A percentile compares a stretch with the other conserved stretches of the same genome.
phyloP scores from a whole-genome alignment of 2,113 vertebrate genomes.

The Laticauda colubrina region DNA sequence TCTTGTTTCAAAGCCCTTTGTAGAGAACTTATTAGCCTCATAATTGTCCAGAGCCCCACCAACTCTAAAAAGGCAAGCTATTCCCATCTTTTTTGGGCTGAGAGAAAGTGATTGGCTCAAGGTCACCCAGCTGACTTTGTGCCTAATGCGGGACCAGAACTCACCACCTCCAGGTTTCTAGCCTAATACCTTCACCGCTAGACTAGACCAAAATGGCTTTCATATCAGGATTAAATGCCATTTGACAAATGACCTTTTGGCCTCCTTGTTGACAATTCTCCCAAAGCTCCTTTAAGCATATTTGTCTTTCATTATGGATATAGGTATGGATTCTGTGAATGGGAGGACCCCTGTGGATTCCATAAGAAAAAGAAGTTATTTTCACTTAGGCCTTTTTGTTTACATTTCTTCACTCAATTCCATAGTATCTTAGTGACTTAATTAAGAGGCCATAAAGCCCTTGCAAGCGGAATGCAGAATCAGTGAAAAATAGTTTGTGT shows the following conservation, averaged over 20 bases:
- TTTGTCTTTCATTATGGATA: background rate
- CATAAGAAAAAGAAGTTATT: background rate
- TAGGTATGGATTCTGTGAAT: background rate
- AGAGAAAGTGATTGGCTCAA: background rate
- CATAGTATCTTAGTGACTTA: background rate
- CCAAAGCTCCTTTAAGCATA: background rate
- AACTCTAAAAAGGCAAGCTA: background rate
- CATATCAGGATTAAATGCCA: background rate
- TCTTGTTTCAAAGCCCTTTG: background rate
- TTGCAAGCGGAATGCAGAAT: background rate
- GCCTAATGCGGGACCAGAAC: background rate
- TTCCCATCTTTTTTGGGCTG: background rate
- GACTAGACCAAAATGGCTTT: background rate
- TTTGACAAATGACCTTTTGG: background rate
- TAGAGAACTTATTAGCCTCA: background rate
- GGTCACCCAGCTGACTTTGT: background rate
- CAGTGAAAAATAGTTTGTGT: background rate
- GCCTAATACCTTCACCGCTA: background rate
- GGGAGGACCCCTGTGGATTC: background rate
- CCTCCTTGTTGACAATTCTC: background rate
- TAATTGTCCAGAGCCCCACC: background rate
- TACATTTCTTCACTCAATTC: background rate
- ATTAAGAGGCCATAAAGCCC: background rate
- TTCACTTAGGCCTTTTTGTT: background rate
- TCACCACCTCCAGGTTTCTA: too few relatives aligned